These are phyloP conservation scores for Daubentonia madagascariensis DNA, from an alignment of 2,113 vertebrate species.

Conservation along the genomic window DNA sequence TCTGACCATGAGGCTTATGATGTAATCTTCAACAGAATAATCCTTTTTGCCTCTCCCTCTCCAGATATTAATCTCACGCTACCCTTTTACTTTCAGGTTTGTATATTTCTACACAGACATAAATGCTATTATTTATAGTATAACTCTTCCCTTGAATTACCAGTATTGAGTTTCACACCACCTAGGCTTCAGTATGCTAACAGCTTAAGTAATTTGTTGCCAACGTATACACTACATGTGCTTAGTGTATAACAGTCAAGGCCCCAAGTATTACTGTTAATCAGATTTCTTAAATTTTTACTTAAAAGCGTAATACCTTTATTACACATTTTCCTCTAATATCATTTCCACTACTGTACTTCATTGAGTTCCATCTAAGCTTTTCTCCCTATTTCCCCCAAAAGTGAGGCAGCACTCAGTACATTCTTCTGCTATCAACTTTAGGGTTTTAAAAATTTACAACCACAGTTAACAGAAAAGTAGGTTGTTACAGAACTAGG, in stretches of 20 bases:
- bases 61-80: neutral
- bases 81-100: neutral
- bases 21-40: neutral
- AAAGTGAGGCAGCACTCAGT: neutral
- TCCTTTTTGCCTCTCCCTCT: neutral
- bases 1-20: neutral
- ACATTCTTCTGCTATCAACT: neutral
- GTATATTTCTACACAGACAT: neutral
- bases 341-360: neutral
- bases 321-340: neutral
- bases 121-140: neutral
- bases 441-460: constrained; percentile 3
- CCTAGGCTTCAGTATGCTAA: neutral
- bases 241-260: neutral
- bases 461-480: constrained; percentile 31
- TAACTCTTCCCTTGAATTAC: neutral
- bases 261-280: neutral
- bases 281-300: constrained; percentile 25
- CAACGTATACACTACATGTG: neutral
- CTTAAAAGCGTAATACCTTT: neutral
- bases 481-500: neutral
- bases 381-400: neutral
- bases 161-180: neutral
- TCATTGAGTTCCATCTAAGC: neutral
- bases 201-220: neutral